Evolutionary conservation across 2,888 invertebrate species (phyloP), one percentile per base, ranked within the genome.

Genomic region (Carcina quercana): DNA sequence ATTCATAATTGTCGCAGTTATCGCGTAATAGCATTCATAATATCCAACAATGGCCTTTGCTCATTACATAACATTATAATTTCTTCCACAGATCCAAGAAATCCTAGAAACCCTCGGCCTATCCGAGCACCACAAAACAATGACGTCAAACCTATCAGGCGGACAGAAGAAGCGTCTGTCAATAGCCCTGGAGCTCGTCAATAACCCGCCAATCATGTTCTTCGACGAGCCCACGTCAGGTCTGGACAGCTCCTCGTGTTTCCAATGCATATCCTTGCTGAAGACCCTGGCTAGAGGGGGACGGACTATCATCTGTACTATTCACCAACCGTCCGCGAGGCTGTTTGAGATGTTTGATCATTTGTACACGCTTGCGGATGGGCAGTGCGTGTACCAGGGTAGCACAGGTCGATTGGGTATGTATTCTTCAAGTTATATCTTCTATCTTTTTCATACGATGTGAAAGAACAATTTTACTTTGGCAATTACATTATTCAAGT

Each of bases 191-290:
- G 97, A 97, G 75, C 85, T 97, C 47, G 96, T 97, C 46, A 97
- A 96, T 82, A 97, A 97, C 73, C 97, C 97, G 6, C 97, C 97
- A 0, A 92, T 97, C 41, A 97, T 97, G 96, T 97, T 97, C 82
- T 97, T 97, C 67, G 97, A 97, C 67, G 97, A 97, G 71, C 97
- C 97, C 1, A 97, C 97, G 42, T 97, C 96, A 45, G 97, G 97
- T 3, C 76, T 98, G 62, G 97, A 98, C 84, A 96, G 96, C 48
- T 95, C 96, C 1, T 96, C 96, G 0, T 96, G 97, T 63, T 96
- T 94, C 80, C 96, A 96, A 74, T 97, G 97, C 62, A 94, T 97
- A 43, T 91, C 93, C 5, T 73, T 97, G 40, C 80, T 97, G 54
- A 96, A 96, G 84, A 91, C 91, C 26, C 72, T 98, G 45, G 96